phyloP scores from a whole-genome alignment of 2,797 vertebrate genomes.

The Lepus townsendii region DNA sequence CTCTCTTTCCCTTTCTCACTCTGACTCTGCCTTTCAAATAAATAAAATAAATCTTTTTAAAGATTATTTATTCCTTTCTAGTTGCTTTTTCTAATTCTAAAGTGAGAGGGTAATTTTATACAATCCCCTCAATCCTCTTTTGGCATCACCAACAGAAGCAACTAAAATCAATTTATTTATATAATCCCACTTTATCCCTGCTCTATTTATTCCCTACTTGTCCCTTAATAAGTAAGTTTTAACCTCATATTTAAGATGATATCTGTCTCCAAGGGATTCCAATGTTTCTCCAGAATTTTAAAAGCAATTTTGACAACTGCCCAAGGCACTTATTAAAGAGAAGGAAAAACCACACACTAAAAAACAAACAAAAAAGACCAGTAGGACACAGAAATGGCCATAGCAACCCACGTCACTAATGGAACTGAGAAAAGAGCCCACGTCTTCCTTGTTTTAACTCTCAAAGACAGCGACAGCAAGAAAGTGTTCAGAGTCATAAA shows the following conservation, averaged over 20 bases:
- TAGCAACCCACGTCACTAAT: neutral
- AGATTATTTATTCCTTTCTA: neutral
- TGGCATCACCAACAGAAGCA: neutral
- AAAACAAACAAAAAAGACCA: neutral
- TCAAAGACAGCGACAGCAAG: neutral
- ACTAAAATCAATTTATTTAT: slow-evolving; percentile 1
- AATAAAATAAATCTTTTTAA: neutral
- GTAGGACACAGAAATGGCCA: neutral
- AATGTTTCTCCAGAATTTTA: neutral
- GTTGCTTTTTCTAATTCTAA: slow-evolving; percentile 53
- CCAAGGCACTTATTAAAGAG: slow-evolving; percentile 32
- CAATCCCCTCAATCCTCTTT: slow-evolving; percentile 1
- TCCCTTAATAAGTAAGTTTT: neutral
- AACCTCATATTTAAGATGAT: neutral
- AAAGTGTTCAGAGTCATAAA: neutral
- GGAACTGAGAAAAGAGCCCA: neutral
- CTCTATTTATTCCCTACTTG: neutral
- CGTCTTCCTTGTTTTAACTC: neutral
- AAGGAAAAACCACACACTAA: neutral
- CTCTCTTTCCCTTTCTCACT: no score
- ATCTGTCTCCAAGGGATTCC: neutral
- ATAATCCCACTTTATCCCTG: neutral
- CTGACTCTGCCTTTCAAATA: no score
- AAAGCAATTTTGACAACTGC: slow-evolving; percentile 16
- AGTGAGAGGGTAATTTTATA: neutral